These are phyloP conservation scores for Eretmocerus hayati DNA, from an alignment of 2,888 invertebrate species.

Conservation along the genomic window DNA sequence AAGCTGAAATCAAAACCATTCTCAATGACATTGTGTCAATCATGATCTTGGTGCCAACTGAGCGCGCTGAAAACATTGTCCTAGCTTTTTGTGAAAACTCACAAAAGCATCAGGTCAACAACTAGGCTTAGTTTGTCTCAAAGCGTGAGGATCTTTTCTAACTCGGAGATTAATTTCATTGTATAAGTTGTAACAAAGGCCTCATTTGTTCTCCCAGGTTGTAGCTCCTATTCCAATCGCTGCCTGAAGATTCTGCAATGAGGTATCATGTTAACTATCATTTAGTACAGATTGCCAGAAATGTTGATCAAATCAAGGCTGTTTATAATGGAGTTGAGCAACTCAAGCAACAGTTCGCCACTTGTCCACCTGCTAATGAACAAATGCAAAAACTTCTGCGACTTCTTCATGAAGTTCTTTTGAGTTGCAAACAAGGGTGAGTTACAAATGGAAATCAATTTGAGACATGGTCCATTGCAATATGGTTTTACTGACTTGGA, in stretches of 20 bases:
- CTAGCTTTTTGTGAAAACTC: constrained; percentile 87
- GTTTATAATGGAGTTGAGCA: constrained; percentile 81
- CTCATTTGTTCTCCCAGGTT: constrained; percentile 56
- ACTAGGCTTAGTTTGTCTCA: constrained; percentile 71
- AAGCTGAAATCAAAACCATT: constrained; percentile 83
- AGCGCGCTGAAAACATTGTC: constrained; percentile 82
- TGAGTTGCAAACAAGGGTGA: constrained; percentile 75
- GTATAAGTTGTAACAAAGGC: no score
- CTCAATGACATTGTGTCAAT: constrained; percentile 95
- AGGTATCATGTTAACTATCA: constrained; percentile 91
- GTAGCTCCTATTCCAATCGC: constrained; percentile 86
- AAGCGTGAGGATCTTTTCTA: constrained; percentile 61
- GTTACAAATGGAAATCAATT: background rate
- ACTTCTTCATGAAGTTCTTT: constrained; percentile 78
- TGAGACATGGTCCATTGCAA: background rate
- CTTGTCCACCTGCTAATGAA: constrained; percentile 76
- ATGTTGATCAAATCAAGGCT: constrained; percentile 76
- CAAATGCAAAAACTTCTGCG: constrained; percentile 88
- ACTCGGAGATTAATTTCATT: no score
- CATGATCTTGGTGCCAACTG: constrained; percentile 80
- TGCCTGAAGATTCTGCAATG: constrained; percentile 75
- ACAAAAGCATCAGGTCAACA: constrained; percentile 78
- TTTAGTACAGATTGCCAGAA: constrained; percentile 80
- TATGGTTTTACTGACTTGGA: background rate
- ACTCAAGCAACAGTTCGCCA: constrained; percentile 71